Conservation (phyloP, 1,140 invertebrate genomes). For the Bemisia tabaci region DNA sequence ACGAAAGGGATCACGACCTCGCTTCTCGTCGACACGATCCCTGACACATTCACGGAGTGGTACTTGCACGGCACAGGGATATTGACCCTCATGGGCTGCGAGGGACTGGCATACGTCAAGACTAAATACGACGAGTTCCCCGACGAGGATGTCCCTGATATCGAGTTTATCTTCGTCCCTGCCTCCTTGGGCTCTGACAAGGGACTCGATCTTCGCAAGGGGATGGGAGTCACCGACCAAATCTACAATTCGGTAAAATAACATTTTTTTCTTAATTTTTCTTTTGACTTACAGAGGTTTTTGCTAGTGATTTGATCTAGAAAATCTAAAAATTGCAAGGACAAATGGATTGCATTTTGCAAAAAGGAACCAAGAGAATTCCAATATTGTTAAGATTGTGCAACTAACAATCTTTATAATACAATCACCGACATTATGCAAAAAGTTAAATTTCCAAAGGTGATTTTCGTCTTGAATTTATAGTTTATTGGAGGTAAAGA, state of each 20-base stretch:
- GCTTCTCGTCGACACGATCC: constrained; percentile 23
- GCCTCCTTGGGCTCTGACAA: constrained; percentile 31
- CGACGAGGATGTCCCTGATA: constrained; percentile 43
- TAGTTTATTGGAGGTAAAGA: too few relatives aligned
- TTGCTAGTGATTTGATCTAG: too few relatives aligned
- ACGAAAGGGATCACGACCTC: constrained; percentile 43
- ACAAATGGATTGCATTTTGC: too few relatives aligned
- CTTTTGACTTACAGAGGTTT: too few relatives aligned
- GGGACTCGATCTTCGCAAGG: constrained; percentile 22
- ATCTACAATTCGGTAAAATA: constrained; percentile 11
- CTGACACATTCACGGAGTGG: constrained; percentile 10
- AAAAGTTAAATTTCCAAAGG: too few relatives aligned
- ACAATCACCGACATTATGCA: too few relatives aligned
- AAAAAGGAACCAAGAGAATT: too few relatives aligned
- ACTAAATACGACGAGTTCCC: constrained; percentile 35
- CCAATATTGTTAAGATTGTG: too few relatives aligned
- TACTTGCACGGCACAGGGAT: constrained; percentile 17
- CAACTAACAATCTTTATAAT: too few relatives aligned
- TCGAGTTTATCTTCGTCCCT: constrained; percentile 41
- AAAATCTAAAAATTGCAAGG: too few relatives aligned
- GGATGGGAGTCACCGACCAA: constrained; percentile 20
- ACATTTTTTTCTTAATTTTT: too few relatives aligned
- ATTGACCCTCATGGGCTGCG: constrained; percentile 36
- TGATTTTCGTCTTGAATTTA: too few relatives aligned
- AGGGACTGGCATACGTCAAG: constrained; percentile 47